Evolutionary conservation across 2,888 invertebrate species (phyloP), one percentile per base, ranked within the genome.

Genomic region (Ernsta delagoae): DNA sequence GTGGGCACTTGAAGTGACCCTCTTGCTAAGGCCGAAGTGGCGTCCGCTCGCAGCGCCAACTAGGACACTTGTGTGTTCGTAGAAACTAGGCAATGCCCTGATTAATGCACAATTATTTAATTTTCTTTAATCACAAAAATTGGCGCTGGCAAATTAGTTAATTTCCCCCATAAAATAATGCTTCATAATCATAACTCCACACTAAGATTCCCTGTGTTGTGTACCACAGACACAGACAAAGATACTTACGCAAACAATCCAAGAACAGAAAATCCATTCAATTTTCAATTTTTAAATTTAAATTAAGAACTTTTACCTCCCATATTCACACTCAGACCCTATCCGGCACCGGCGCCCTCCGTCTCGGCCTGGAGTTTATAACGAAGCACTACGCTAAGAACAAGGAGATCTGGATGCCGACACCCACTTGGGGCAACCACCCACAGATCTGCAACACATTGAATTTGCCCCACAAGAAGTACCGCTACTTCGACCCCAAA

Each of bases 401-500:
- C 24, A 98, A 98, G 90, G 96, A 96, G 72, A 91, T 98, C 61
- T 99, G 98, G 93, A 80, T 99, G 75, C 99, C 99, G 5, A 93
- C 95, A 1, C 99, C 99, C 4, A 96, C 99, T 0, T 99, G 99
- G 99, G 99, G 99, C 65, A 99, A 99, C 89, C 99, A 99, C 86
- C 96, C 96, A 0, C 98, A 99, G 65, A 95, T 99, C 81, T 98
- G 99, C 91, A 98, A 97, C 93, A 96, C 97, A 81, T 94, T 98
- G 63, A 97, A 97, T 3, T 86, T 99, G 67, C 94, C 96, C 11
- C 96, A 98, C 60, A 98, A 99, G 85, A 95, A 96, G 68, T 99
- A 99, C 92, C 95, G 97, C 73, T 99, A 99, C 91, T 99, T 98
- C 86, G 97, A 99, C 84, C 95, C 98, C 1, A 96, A 96, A 78